Base-by-base conservation (phyloP, 2,113 vertebrate genomes). In the Phylloscopus trochilus region DNA sequence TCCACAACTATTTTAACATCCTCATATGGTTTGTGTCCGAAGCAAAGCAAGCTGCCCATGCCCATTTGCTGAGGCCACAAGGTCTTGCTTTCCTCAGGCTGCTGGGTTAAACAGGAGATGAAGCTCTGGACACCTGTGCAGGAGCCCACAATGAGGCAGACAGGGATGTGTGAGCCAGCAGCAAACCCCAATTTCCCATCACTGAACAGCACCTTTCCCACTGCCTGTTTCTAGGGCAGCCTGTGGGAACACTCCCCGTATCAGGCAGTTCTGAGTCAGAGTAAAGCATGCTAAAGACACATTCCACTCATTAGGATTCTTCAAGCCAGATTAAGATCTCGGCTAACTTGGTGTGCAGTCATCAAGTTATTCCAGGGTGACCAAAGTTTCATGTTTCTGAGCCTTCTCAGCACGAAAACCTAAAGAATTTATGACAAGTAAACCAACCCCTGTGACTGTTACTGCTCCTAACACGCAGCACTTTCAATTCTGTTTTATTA, bases 301-400 rank as follows among this genome's bases (percentile, higher is more conserved):
- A 75, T 75, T 63, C 47, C 17, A 1, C 73, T 84, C 81, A 47
- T 75, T 39, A 78, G 78, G 69, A 67, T 87, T 84, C 77, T n/a
- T 75, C 59, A 39, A 30, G 13, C 9, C 66, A 82, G 87, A 96
- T 84, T 75, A 91, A 59, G 66, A 92, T 92, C 83, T 89, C 2
- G 0, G 43, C 13, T 81, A 63, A 74, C 70, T 73, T 19, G 2
- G 27, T 52, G 51, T 5, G 68, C 23, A n/a, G 19, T 46, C 64
- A 67, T 39, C 47, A 28, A 55, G 22, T 87, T 87, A 82, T 80
- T 26, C 55, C 83, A 83, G 17, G 66, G 62, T 41, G 90, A 62
- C 10, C 12, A 11, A 83, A 91, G 72, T 56, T 66, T 83, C 68
- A 35, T 19, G 46, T 83, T 90, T 63, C 89, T 15, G 6, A 90